Base-by-base conservation (phyloP, 2,888 invertebrate genomes). In the Melanostoma scalare region DNA sequence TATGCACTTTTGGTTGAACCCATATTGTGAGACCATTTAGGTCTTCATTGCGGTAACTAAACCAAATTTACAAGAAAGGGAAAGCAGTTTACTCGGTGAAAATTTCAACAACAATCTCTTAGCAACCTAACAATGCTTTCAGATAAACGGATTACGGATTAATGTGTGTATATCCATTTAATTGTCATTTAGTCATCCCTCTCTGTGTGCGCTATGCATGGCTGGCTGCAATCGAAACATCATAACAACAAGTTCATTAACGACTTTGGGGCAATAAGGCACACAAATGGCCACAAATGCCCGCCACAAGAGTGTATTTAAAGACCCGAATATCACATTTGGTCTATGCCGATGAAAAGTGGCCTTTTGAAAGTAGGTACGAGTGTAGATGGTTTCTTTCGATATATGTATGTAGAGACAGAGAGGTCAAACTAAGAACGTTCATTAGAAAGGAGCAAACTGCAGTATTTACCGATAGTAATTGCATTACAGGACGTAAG, bases 161-260 rank as follows among this genome's bases (percentile, higher is more conserved):
- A 82, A 78, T 82, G 75, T 76, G 48, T 53, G 56, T 50, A 50
- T 82, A 84, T 84, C 84, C 79, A 84, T 84, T 84, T 84, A 84
- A 84, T 84, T 84, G 84, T 79, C 84, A 38, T 84, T 84, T 75
- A 84, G 71, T 48, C 84, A 84, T 73, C 72, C 78, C 74, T 72
- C 61, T 53, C 65, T 69, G 40, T 36, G 33, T 48, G 20, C n/a
- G 58, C 3, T 35, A 3, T 10, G 5, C 4, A 56, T 55, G 55
- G 69, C 69, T 52, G 71, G 38, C 60, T 75, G 74, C 84, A 84
- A 84, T 84, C 84, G 60, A 61, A 71, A 75, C 74, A 84, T 84
- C 84, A 84, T 84, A 84, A 84, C 84, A 84, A 84, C 84, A 79
- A 84, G 84, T 84, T 84, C 84, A 75, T 84, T 84, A 84, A 84